These are phyloP conservation scores for Acronicta alni DNA, from an alignment of 2,888 invertebrate genomes.

Conservation along the genomic window DNA sequence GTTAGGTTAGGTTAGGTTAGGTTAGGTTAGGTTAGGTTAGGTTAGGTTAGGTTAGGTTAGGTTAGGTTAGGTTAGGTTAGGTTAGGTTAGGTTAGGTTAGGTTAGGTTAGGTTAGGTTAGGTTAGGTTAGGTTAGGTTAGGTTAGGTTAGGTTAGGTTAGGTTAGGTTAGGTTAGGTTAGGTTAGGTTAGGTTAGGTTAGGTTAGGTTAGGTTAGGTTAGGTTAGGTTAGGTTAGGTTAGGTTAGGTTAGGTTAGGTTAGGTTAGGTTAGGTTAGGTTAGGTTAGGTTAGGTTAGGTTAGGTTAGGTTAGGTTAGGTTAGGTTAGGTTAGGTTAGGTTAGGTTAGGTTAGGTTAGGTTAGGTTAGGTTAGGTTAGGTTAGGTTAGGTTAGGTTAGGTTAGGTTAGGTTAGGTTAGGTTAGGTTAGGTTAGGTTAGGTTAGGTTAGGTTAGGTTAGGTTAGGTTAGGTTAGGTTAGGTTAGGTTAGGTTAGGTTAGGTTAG, in stretches of 20 bases:
- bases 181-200: conserved; percentile 27
- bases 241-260: conserved; percentile 31
- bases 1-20: conserved; percentile 41
- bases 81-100: conserved; percentile 14
- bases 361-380: too few relatives aligned
- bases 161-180: conserved; percentile 28
- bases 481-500: conserved; percentile 14
- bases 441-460: conserved; percentile 21
- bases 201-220: conserved; percentile 30
- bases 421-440: conserved; percentile 21
- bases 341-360: too few relatives aligned
- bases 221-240: conserved; percentile 41
- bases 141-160: conserved; percentile 32
- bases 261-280: conserved; percentile 22
- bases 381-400: too few relatives aligned
- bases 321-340: too few relatives aligned
- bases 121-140: conserved; percentile 22
- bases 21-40: conserved; percentile 12
- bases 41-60: conserved; percentile 26
- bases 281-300: too few relatives aligned
- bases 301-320: too few relatives aligned
- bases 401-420: not conserved
- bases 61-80: conserved; percentile 23
- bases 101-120: conserved; percentile 6
- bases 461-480: conserved; percentile 23